Conservation (phyloP, 2,113 vertebrate species). For the Cyprinodon brontotheroides region DNA sequence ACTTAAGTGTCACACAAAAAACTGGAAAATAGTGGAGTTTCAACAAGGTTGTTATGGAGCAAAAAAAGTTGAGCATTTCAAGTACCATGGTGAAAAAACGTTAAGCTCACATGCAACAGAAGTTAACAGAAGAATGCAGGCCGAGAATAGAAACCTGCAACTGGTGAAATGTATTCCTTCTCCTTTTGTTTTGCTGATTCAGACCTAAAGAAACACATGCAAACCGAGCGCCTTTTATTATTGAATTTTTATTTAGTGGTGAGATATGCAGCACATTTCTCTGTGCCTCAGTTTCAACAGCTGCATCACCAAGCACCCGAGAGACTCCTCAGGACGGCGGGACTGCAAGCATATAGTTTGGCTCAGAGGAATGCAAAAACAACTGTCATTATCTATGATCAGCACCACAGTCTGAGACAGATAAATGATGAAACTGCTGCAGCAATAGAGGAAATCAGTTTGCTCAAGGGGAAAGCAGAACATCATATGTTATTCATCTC, state of each 20-base stretch:
- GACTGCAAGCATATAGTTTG: not conserved
- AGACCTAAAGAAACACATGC: not conserved
- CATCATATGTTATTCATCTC: constrained; percentile 42
- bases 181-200: not conserved
- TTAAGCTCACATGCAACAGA: not conserved
- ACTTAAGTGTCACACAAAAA: not conserved
- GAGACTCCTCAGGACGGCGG: not conserved
- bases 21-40: not conserved
- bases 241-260: not conserved
- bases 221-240: not conserved
- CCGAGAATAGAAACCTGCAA: not conserved
- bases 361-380: constrained; percentile 13
- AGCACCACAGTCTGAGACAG: constrained; percentile 2
- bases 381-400: constrained; percentile 21
- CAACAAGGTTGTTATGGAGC: not conserved
- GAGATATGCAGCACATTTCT: not conserved
- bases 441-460: constrained; percentile 8
- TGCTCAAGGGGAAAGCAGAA: constrained; percentile 19
- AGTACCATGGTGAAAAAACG: not conserved
- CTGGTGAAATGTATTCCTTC: not conserved
- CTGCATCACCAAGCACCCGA: not conserved
- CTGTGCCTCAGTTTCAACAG: not conserved
- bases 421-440: constrained; percentile 35
- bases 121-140: not conserved
- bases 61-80: not conserved